Base-by-base conservation (phyloP, 64 coral and sea anemone genomes). In the Porites australiensis region DNA sequence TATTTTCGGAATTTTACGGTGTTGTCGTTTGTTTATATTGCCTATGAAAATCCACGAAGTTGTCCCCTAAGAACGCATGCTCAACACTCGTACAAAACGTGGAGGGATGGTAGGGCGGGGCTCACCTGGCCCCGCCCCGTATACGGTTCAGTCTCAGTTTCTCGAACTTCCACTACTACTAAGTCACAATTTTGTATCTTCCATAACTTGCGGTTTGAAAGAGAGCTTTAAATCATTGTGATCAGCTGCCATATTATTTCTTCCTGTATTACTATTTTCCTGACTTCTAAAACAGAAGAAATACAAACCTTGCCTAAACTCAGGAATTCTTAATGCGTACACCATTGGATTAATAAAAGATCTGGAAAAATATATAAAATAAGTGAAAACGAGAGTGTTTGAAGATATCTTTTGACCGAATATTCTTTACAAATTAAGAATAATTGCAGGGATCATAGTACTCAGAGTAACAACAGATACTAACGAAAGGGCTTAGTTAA, bases 401-500 rank as follows among this genome's bases (percentile, higher is more conserved):
- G 13, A 37, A 72, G 9, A 72, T 44, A 13, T 8, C 2, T 11
- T 3, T 16, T 19, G 4, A 64, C 13, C 13, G 18, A 64, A 57
- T 9, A 1, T 12, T 57, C 7, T 6, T 12, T 4, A 74, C 70
- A 74, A 74, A 74, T 8, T 45, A 22, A 74, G 70, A 10, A 72
- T 44, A 72, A 72, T 72, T 8, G 45, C 7, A 43, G 70, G 70
- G 21, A 72, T 10, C 21, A 6, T 44, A 43, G 72, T 5, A 2
- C 44, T 27, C 11, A 74, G 49, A 74, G 74, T 50, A 51, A 77
- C 0, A 19, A 51, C 3, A 4, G 74, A 77, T 53, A 77, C 74
- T 53, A 77, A 53, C 50, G 20, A 15, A 49, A 77, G 54, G 74
- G 74, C 54, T 49, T 77, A 53, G 74, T 77, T 9, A 77, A 54